A percentile compares a stretch with the other conserved stretches of the same genome.
These are phyloP conservation scores for Cheirogaleus medius DNA, from an alignment of 2,113 vertebrate genomes.

Conservation along the genomic window DNA sequence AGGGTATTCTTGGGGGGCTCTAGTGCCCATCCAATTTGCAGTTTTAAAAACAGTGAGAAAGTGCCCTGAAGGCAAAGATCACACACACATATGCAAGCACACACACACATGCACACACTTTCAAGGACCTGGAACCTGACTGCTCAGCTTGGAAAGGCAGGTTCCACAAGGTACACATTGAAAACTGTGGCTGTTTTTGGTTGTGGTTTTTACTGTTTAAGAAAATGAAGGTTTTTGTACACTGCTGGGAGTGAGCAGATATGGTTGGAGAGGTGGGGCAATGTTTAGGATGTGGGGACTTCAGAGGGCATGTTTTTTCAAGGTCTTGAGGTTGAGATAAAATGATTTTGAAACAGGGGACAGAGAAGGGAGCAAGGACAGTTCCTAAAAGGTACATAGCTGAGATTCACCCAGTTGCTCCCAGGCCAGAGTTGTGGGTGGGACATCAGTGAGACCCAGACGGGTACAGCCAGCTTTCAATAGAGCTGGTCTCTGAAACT, in stretches of 20 bases:
- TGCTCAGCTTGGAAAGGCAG: neutral
- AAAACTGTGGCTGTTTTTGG: neutral
- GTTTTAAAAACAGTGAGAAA: constrained; percentile 38
- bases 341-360: constrained; percentile 37
- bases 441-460: constrained; percentile 51
- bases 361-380: constrained; percentile 50
- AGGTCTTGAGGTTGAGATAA: constrained; percentile 44
- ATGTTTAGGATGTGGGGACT: neutral
- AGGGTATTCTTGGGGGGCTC: neutral
- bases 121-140: neutral
- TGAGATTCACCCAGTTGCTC: constrained; percentile 60
- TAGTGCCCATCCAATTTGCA: neutral
- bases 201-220: constrained; percentile 9
- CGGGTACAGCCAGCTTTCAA: constrained; percentile 67
- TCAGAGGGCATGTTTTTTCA: constrained; percentile 39
- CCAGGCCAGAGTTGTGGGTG: constrained; percentile 47
- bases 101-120: neutral
- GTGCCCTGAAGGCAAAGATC: neutral
- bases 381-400: constrained; percentile 71
- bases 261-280: neutral
- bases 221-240: neutral
- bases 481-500: constrained; percentile 75
- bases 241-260: neutral
- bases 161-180: neutral
- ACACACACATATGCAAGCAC: neutral